Evolutionary conservation across 2,113 vertebrate species (phyloP).

Genomic region (Eublepharis macularius): DNA sequence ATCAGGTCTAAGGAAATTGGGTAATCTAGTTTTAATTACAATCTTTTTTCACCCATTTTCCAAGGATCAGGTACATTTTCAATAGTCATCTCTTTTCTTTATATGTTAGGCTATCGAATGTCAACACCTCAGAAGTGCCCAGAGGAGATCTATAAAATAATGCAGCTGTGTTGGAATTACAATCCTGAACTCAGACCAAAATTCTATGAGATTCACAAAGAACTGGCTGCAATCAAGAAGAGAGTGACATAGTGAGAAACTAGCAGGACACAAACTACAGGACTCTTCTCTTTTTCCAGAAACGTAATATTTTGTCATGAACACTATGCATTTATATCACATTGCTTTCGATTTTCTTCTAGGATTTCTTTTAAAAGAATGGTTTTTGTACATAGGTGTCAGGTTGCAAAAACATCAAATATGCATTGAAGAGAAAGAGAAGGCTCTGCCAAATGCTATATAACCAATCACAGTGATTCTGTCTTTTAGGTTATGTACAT

Average conservation of each 20-base stretch:
- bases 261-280: constrained; percentile 23
- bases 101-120: constrained; percentile 90
- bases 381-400: constrained; percentile 28
- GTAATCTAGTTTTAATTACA: background rate
- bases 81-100: constrained; percentile 29
- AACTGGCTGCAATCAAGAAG: constrained; percentile 86
- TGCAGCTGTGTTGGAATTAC: constrained; percentile 96
- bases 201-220: constrained; percentile 90
- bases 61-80: constrained; percentile 2
- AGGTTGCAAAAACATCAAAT: constrained; percentile 49
- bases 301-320: constrained; percentile 59
- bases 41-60: background rate
- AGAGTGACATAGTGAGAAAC: constrained; percentile 75
- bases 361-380: constrained; percentile 65
- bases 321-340: constrained; percentile 60
- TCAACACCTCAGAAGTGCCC: constrained; percentile 93
- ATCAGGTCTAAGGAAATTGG: background rate
- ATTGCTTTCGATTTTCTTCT: constrained; percentile 67
- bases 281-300: constrained; percentile 65
- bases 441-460: constrained; percentile 44
- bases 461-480: constrained; percentile 54
- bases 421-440: constrained; percentile 47
- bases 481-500: constrained; percentile 62
- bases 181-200: constrained; percentile 92
- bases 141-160: constrained; percentile 92